phyloP scores from a whole-genome alignment of 1,140 invertebrate species.

The Scaptomyza pallida region DNA sequence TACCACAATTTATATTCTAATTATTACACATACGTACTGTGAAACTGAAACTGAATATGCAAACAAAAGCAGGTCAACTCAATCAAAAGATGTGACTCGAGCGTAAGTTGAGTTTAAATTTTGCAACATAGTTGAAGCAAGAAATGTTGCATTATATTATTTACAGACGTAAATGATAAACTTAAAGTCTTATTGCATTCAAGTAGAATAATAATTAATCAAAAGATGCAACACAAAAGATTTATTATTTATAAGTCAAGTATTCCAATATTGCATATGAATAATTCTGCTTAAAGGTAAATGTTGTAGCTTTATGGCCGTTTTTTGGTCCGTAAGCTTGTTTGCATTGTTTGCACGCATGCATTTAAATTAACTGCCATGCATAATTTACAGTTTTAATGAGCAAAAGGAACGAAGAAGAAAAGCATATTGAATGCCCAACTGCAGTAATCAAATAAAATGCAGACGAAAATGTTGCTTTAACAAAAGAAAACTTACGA shows the following conservation, averaged over 20 bases:
- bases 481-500: constrained; percentile 55
- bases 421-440: constrained; percentile 48
- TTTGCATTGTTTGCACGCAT: constrained; percentile 24
- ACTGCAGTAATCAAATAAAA: constrained; percentile 62
- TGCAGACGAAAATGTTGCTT: constrained; percentile 31
- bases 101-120: too few species aligned
- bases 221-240: neutral
- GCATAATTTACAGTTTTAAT: constrained; percentile 63
- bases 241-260: neutral
- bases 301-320: neutral
- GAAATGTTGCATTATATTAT: too few species aligned
- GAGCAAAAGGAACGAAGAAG: constrained; percentile 49
- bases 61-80: too few species aligned
- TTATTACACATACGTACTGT: constrained; percentile 59
- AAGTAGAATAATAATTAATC: neutral
- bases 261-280: neutral
- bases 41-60: neutral
- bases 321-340: neutral
- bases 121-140: too few species aligned
- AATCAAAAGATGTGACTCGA: too few species aligned
- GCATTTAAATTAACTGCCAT: constrained; percentile 50
- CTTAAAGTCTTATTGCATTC: neutral
- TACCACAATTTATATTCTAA: constrained; percentile 58
- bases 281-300: neutral
- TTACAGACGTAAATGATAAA: neutral